phyloP scores from a whole-genome alignment of 1,140 invertebrate species.

The Zophobas morio region DNA sequence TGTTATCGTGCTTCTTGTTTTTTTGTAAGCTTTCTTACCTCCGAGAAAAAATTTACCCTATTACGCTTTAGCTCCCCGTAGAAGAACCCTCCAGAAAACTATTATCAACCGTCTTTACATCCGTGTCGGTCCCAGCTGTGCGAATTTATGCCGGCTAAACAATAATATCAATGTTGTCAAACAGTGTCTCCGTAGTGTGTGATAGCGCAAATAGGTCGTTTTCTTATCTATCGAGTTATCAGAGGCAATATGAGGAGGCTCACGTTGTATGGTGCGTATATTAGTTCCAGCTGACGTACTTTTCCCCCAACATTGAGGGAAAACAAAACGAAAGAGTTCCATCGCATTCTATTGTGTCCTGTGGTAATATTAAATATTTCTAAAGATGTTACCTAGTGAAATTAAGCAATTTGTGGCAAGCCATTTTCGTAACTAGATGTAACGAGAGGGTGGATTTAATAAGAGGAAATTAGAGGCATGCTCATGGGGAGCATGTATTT shows the following conservation, averaged over 20 bases:
- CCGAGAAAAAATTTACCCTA: too few species aligned
- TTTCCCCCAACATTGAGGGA: background rate
- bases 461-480: background rate
- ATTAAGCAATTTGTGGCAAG: slow-evolving; percentile 3
- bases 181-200: slow-evolving; percentile 24
- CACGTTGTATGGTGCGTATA: slow-evolving; percentile 24
- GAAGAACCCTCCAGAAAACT: background rate
- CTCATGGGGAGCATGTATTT: background rate
- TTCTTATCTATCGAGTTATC: slow-evolving; percentile 39
- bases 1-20: too few species aligned
- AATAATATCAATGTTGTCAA: slow-evolving; percentile 41
- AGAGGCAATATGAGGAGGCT: slow-evolving; percentile 23
- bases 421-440: background rate
- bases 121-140: slow-evolving; percentile 15
- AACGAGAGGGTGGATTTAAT: background rate
- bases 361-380: slow-evolving; percentile 9
- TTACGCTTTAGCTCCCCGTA: too few species aligned
- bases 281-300: slow-evolving; percentile 30
- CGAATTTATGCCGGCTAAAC: slow-evolving; percentile 30
- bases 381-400: background rate
- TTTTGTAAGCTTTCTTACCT: too few species aligned
- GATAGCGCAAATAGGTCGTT: slow-evolving; percentile 29
- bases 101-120: slow-evolving; percentile 21
- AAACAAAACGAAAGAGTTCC: slow-evolving; percentile 11
- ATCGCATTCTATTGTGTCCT: background rate